Evolutionary conservation across 2,888 invertebrate species (phyloP).

Genomic region (Heteropelma amictum): DNA sequence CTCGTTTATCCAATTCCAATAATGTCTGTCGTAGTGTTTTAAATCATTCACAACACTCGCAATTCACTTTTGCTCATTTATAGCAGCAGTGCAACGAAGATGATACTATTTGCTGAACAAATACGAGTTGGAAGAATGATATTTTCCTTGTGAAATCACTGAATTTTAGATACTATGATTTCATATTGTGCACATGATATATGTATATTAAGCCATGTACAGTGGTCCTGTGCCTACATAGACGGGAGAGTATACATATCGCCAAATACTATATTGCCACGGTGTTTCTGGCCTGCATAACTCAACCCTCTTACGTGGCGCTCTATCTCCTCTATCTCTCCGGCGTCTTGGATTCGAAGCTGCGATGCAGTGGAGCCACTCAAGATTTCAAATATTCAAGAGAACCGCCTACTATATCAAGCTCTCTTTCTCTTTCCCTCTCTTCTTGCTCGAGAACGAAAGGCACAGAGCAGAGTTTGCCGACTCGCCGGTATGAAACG

Average conservation of each 20-base stretch:
- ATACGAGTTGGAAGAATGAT: not conserved
- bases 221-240: not conserved
- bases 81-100: not conserved
- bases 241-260: not conserved
- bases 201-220: not conserved
- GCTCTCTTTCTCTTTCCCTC: not conserved
- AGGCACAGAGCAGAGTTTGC: too few relatives aligned
- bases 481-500: too few relatives aligned
- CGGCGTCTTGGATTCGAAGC: constrained; percentile 27
- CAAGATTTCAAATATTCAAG: constrained; percentile 66
- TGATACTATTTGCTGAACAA: not conserved
- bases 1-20: too few relatives aligned
- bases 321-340: constrained; percentile 8
- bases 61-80: too few relatives aligned
- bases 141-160: not conserved
- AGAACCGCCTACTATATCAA: constrained; percentile 28
- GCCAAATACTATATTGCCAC: constrained; percentile 8
- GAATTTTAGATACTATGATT: not conserved
- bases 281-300: constrained; percentile 22
- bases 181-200: not conserved
- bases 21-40: too few relatives aligned
- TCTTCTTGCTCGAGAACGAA: not conserved
- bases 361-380: constrained; percentile 53
- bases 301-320: constrained; percentile 4
- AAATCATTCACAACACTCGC: too few relatives aligned